These are phyloP conservation scores for Bombus balteatus DNA, from an alignment of 1,140 invertebrate genomes.

Conservation along the genomic window DNA sequence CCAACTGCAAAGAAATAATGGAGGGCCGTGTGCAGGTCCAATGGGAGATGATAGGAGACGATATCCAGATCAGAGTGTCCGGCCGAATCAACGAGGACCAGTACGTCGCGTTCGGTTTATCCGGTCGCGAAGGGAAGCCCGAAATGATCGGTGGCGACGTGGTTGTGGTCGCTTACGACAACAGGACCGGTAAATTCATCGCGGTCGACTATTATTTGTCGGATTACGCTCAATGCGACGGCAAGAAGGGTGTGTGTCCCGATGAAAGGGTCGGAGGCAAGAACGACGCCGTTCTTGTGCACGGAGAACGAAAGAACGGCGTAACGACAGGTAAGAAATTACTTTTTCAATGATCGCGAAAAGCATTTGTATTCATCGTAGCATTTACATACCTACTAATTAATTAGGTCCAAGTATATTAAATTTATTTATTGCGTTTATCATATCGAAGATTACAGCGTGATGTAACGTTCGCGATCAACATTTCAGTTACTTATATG, in stretches of 20 bases:
- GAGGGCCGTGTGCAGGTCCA: slow-evolving; percentile 90
- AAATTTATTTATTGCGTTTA: neutral
- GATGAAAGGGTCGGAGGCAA: slow-evolving; percentile 91
- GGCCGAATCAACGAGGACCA: slow-evolving; percentile 91
- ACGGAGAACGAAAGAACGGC: slow-evolving; percentile 89
- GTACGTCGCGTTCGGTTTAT: slow-evolving; percentile 94
- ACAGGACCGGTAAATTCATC: slow-evolving; percentile 86
- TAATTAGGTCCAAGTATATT: too few relatives aligned
- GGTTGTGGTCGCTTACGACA: slow-evolving; percentile 91
- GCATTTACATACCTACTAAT: too few relatives aligned
- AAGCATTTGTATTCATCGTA: too few relatives aligned
- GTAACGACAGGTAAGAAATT: slow-evolving; percentile 86
- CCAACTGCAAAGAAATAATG: slow-evolving; percentile 91
- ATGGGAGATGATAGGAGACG: slow-evolving; percentile 90
- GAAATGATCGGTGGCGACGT: slow-evolving; percentile 92
- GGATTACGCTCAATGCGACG: slow-evolving; percentile 91
- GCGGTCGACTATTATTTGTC: slow-evolving; percentile 94
- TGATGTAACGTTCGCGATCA: neutral
- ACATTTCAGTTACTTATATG: slow-evolving; percentile 86
- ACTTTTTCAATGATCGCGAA: too few relatives aligned
- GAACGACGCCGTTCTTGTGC: slow-evolving; percentile 90
- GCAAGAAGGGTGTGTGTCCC: slow-evolving; percentile 92
- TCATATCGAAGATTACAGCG: neutral
- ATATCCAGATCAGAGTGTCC: slow-evolving; percentile 89
- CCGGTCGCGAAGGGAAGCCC: slow-evolving; percentile 87